These are phyloP conservation scores for Drosophila ananassae DNA, from an alignment of 1,140 invertebrate genomes.

Conservation along the genomic window DNA sequence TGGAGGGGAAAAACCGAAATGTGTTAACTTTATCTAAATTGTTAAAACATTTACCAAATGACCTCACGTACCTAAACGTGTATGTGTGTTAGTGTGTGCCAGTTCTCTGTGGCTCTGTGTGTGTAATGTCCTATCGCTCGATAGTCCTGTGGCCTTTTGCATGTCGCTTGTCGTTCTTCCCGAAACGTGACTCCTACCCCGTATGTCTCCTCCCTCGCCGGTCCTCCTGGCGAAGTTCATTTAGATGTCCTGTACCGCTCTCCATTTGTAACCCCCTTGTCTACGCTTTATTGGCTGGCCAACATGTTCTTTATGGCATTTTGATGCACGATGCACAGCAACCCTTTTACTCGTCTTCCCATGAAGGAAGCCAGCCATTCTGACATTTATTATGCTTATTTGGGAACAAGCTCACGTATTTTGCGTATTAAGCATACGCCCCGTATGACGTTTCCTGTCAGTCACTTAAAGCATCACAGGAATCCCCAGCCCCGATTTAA, in stretches of 20 bases:
- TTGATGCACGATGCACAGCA: constrained; percentile 70
- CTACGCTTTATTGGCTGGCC: constrained; percentile 73
- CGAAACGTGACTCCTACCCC: constrained; percentile 42
- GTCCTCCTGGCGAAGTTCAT: constrained; percentile 56
- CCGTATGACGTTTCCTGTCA: constrained; percentile 58
- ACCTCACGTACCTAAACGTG: constrained; percentile 73
- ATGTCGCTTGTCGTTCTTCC: constrained; percentile 50
- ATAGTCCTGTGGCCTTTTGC: constrained; percentile 59
- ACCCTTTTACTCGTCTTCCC: constrained; percentile 58
- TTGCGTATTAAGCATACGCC: constrained; percentile 68
- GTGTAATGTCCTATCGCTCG: constrained; percentile 48
- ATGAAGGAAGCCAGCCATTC: constrained; percentile 33
- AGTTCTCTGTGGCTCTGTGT: not conserved
- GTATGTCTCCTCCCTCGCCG: not conserved
- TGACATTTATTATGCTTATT: constrained; percentile 78
- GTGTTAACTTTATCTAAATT: constrained; percentile 84
- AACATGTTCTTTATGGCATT: constrained; percentile 74
- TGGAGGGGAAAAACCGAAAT: constrained; percentile 58
- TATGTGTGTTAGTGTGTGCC: constrained; percentile 23
- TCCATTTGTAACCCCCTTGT: constrained; percentile 28
- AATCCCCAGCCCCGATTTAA: constrained; percentile 8
- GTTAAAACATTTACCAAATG: constrained; percentile 83
- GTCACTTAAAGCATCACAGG: constrained; percentile 50
- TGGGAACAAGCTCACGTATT: constrained; percentile 58
- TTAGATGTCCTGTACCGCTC: constrained; percentile 36